These are phyloP conservation scores for Macrosteles quadrilineatus DNA, from an alignment of 1,140 invertebrate genomes.

Conservation along the genomic window DNA sequence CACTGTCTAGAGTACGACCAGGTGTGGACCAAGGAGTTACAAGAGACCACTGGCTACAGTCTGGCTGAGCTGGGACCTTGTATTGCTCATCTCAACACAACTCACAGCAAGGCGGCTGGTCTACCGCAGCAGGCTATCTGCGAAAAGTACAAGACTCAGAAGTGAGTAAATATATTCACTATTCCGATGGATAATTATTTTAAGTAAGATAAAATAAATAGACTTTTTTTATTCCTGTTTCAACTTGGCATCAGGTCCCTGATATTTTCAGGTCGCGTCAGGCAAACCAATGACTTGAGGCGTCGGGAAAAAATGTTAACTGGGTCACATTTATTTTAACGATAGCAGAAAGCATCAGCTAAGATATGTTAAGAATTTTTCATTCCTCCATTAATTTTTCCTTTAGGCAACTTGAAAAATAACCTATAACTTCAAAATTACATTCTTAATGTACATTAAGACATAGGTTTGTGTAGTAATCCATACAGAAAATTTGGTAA, in stretches of 20 bases:
- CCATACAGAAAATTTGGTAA: too few relatives aligned
- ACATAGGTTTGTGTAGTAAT: too few relatives aligned
- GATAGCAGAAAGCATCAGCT: too few relatives aligned
- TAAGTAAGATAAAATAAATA: not conserved
- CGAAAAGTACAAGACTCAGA: constrained; percentile 75
- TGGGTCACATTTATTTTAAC: too few relatives aligned
- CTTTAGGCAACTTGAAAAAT: too few relatives aligned
- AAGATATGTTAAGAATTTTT: too few relatives aligned
- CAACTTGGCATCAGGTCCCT: not conserved
- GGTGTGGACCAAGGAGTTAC: constrained; percentile 68
- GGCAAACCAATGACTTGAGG: not conserved
- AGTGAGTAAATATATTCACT: constrained; percentile 26
- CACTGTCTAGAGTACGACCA: constrained; percentile 59
- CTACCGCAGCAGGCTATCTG: constrained; percentile 78
- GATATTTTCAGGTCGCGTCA: too few relatives aligned
- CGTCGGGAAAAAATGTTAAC: too few relatives aligned
- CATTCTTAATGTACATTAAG: too few relatives aligned
- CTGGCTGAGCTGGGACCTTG: constrained; percentile 68
- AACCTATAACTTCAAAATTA: too few relatives aligned
- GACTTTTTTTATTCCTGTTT: not conserved
- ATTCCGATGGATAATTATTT: not conserved
- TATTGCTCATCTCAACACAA: constrained; percentile 65
- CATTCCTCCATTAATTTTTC: too few relatives aligned
- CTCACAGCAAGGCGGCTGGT: constrained; percentile 64
- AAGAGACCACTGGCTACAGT: constrained; percentile 66